Percentiles rank a stretch among this genome's conserved stretches.
phyloP scores from a whole-genome alignment of 2,888 invertebrate genomes.

The Sarcophaga carnaria region DNA sequence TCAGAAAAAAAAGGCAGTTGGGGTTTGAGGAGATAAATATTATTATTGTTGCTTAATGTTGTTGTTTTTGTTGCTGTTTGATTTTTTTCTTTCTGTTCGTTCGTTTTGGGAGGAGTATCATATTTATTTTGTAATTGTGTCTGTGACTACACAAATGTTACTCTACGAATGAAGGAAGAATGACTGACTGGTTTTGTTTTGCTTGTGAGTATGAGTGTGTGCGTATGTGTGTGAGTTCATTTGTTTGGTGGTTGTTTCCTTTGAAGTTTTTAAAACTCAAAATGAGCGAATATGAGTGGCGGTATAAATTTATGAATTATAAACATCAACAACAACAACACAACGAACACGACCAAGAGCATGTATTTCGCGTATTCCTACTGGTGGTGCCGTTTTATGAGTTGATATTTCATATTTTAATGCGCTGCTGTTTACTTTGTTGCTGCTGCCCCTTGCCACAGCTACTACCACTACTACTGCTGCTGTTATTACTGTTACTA shows the following conservation, averaged over 20 bases:
- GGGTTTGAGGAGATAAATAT: not conserved
- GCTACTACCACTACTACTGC: slow-evolving; percentile 27
- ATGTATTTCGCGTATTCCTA: slow-evolving; percentile 76
- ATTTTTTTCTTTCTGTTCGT: slow-evolving; percentile 35
- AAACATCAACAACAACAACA: slow-evolving; percentile 71
- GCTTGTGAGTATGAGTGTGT: not conserved
- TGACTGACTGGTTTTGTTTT: slow-evolving; percentile 40
- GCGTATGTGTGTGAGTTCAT: not conserved
- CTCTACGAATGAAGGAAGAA: slow-evolving; percentile 44
- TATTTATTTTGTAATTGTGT: slow-evolving; percentile 50
- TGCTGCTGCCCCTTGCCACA: slow-evolving; percentile 27
- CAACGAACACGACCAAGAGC: not conserved
- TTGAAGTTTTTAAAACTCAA: slow-evolving; percentile 68
- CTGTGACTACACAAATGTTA: slow-evolving; percentile 34
- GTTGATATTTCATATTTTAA: slow-evolving; percentile 61
- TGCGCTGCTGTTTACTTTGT: slow-evolving; percentile 35
- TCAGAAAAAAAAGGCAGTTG: not conserved
- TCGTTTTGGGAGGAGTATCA: slow-evolving; percentile 63
- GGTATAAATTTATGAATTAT: slow-evolving; percentile 77
- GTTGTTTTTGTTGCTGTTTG: slow-evolving; percentile 51
- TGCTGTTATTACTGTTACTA: not conserved
- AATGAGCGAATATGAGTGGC: slow-evolving; percentile 78
- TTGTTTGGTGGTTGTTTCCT: slow-evolving; percentile 62
- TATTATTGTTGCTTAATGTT: not conserved
- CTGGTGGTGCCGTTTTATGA: slow-evolving; percentile 75